Conservation (phyloP, 2,113 vertebrate species). For the Ceyx cyanopectus region DNA sequence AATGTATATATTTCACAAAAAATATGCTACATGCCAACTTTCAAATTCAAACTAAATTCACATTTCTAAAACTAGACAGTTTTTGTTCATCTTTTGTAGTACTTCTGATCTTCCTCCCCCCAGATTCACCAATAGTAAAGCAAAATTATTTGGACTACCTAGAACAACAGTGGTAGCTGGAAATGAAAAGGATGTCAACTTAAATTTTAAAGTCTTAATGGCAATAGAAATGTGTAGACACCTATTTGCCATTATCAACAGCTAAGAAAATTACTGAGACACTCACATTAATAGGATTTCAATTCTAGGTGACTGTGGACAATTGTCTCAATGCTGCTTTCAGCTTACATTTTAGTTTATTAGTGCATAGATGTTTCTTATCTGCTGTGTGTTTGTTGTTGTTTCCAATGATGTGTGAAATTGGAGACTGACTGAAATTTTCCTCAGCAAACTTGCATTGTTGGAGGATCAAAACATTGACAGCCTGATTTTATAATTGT, state of each 20-base stretch:
- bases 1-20: neutral
- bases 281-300: neutral
- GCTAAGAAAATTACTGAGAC: neutral
- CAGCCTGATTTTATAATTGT: neutral
- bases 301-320: neutral
- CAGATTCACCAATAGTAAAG: neutral
- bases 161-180: neutral
- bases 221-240: neutral
- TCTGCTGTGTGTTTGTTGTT: neutral
- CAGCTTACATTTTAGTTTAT: neutral
- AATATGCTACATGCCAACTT: neutral
- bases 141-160: neutral
- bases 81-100: neutral
- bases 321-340: slow-evolving; percentile 4
- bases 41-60: neutral
- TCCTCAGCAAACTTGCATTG: neutral
- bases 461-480: slow-evolving; percentile 37
- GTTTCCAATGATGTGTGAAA: slow-evolving; percentile 16
- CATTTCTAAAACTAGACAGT: neutral
- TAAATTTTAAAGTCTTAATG: neutral
- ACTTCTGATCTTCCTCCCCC: neutral
- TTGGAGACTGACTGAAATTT: neutral
- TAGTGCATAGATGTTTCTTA: neutral
- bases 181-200: neutral
- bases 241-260: neutral